These are phyloP conservation scores for Troides helena DNA, from an alignment of 2,888 invertebrate species.

Conservation along the genomic window DNA sequence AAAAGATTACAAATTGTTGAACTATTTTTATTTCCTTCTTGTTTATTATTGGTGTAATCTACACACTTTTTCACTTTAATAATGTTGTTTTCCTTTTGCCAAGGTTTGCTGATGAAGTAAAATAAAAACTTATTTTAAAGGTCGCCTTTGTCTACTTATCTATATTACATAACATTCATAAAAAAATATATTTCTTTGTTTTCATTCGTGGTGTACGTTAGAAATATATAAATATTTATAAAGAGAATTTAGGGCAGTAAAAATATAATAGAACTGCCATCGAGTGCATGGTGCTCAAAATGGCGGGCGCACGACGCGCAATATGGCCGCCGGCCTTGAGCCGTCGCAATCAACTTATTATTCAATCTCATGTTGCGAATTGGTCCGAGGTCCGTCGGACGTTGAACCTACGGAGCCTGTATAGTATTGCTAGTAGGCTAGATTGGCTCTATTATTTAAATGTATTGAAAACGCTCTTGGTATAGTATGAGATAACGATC, in stretches of 20 bases:
- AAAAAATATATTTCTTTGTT: too few species aligned
- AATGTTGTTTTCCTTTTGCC: too few species aligned
- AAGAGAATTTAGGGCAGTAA: conserved; percentile 47
- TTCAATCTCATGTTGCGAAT: conserved; percentile 80
- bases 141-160: too few species aligned
- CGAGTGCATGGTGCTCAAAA: conserved; percentile 57
- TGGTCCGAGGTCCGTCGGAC: conserved; percentile 75
- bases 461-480: conserved; percentile 14
- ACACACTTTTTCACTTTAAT: too few species aligned
- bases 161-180: too few species aligned
- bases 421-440: conserved; percentile 43
- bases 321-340: conserved; percentile 75
- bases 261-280: conserved; percentile 37
- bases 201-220: background rate
- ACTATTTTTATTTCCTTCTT: too few species aligned
- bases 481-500: background rate
- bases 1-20: too few species aligned
- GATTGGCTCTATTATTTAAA: conserved; percentile 40
- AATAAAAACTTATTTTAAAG: too few species aligned
- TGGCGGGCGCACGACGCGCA: conserved; percentile 62
- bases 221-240: background rate
- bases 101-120: too few species aligned
- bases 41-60: too few species aligned
- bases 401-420: conserved; percentile 65
- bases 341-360: conserved; percentile 77